Evolutionary conservation across 2,888 invertebrate genomes (phyloP).

Genomic region (Tillus elongatus): DNA sequence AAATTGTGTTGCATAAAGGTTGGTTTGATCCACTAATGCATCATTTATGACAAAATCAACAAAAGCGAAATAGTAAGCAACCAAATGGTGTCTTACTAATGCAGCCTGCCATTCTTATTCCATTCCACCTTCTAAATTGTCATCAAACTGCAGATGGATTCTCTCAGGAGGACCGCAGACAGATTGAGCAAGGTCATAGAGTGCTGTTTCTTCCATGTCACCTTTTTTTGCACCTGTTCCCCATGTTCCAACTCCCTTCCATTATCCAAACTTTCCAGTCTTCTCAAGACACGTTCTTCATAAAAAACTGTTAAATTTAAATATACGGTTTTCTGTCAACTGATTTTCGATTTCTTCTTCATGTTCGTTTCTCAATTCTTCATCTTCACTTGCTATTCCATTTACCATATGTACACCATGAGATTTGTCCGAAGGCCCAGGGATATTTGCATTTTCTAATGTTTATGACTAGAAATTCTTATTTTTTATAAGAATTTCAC

Average conservation of each 20-base stretch:
- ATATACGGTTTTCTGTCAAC: too few relatives aligned
- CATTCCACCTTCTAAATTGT: slow-evolving; percentile 14
- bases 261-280: background rate
- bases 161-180: slow-evolving; percentile 13
- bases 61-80: too few relatives aligned
- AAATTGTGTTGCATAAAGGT: too few relatives aligned
- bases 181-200: slow-evolving; percentile 12
- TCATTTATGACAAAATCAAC: slow-evolving; percentile 10
- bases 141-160: slow-evolving; percentile 14
- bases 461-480: too few relatives aligned
- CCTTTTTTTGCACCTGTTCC: slow-evolving; percentile 8
- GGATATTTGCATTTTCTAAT: too few relatives aligned
- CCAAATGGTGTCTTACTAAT: slow-evolving; percentile 6
- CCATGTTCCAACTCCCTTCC: slow-evolving; percentile 4
- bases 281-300: slow-evolving; percentile 1
- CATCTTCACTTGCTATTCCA: too few relatives aligned
- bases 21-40: slow-evolving; percentile 2
- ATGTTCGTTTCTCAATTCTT: slow-evolving; percentile 7
- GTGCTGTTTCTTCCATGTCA: slow-evolving; percentile 5
- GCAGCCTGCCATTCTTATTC: slow-evolving; percentile 12
- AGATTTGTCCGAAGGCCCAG: slow-evolving; percentile 9
- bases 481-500: slow-evolving; percentile 6
- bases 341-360: too few relatives aligned
- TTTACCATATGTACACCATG: background rate
- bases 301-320: too few relatives aligned